A percentile compares a stretch with the other conserved stretches of the same genome.
Conservation (phyloP, 1,140 invertebrate species). For the Episyrphus balteatus region DNA sequence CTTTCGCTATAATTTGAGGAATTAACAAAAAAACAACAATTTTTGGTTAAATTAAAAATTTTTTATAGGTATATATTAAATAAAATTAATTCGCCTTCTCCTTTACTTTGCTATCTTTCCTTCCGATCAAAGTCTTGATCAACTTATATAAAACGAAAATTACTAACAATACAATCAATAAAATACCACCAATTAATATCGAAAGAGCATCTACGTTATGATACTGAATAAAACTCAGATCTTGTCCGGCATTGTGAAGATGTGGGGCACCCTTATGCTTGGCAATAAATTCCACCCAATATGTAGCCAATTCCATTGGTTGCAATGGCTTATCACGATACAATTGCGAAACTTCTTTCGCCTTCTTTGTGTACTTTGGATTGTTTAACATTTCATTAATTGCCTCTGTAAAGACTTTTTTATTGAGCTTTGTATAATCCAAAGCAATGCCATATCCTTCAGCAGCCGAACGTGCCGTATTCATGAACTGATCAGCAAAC, state of each 20-base stretch:
- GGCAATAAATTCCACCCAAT: constrained; percentile 9
- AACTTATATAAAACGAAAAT: too few relatives aligned
- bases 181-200: constrained; percentile 37
- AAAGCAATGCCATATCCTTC: constrained; percentile 42
- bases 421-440: too few relatives aligned
- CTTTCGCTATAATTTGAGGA: too few relatives aligned
- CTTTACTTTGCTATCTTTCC: too few relatives aligned
- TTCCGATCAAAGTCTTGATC: too few relatives aligned
- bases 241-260: constrained; percentile 14
- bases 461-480: constrained; percentile 53
- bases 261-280: constrained; percentile 26
- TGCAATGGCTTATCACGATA: constrained; percentile 2
- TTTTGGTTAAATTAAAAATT: too few relatives aligned
- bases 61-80: too few relatives aligned
- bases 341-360: neutral
- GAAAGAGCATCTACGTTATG: constrained; percentile 24
- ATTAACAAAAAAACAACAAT: too few relatives aligned
- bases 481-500: constrained; percentile 63
- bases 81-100: too few relatives aligned
- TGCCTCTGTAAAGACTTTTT: neutral
- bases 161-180: too few relatives aligned
- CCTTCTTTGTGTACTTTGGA: constrained; percentile 8
- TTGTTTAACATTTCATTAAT: constrained; percentile 9
- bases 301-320: neutral
- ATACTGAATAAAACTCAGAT: too few relatives aligned